These are phyloP conservation scores for Peribatodes rhomboidaria DNA, from an alignment of 2,888 invertebrate genomes.

Conservation along the genomic window DNA sequence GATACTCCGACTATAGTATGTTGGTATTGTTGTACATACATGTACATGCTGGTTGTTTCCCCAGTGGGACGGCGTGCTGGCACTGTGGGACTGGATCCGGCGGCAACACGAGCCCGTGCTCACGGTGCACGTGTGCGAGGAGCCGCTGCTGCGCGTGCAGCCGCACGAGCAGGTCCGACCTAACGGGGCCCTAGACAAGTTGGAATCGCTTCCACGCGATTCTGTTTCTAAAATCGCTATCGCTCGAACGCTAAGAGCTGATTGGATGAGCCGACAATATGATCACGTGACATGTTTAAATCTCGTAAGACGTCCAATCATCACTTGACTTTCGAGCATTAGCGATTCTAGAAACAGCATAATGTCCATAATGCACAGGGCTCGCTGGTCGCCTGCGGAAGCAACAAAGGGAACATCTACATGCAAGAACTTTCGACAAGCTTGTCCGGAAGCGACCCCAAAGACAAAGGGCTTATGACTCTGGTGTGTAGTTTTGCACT, in stretches of 20 bases:
- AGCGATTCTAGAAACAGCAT: too few species aligned
- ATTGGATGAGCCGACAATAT: too few species aligned
- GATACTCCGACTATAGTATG: too few species aligned
- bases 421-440: slow-evolving; percentile 91
- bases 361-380: slow-evolving; percentile 83
- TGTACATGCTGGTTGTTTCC: too few species aligned
- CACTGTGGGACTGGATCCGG: slow-evolving; percentile 95
- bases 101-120: slow-evolving; percentile 92
- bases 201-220: too few species aligned
- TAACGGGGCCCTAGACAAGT: too few species aligned
- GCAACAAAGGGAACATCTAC: slow-evolving; percentile 89
- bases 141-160: slow-evolving; percentile 81
- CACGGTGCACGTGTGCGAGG: slow-evolving; percentile 79
- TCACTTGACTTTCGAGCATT: too few species aligned
- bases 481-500: slow-evolving; percentile 81
- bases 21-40: too few species aligned
- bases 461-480: slow-evolving; percentile 90
- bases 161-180: slow-evolving; percentile 71
- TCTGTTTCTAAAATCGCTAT: too few species aligned
- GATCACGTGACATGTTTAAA: too few species aligned
- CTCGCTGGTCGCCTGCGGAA: slow-evolving; percentile 90
- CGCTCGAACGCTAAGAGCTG: too few species aligned
- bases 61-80: slow-evolving; percentile 91
- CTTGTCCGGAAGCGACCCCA: slow-evolving; percentile 87
- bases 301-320: too few species aligned